Conservation (phyloP, 2,113 vertebrate species). For the human (Homo sapiens) region DNA sequence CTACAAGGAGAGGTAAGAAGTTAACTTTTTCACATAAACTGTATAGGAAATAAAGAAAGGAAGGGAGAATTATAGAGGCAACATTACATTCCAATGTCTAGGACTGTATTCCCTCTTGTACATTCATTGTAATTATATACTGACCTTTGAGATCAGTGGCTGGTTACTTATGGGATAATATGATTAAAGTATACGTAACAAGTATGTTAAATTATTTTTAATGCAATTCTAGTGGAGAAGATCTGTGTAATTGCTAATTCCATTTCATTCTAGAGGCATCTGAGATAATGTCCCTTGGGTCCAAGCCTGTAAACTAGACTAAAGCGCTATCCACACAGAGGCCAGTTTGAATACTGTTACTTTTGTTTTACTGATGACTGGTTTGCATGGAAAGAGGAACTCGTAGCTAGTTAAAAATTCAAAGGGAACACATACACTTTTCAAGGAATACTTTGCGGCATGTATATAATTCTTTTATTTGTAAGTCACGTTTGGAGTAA, state of each 20-base stretch:
- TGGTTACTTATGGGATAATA: constrained; percentile 70
- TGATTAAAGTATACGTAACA: constrained; percentile 81
- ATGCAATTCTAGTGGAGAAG: constrained; percentile 67
- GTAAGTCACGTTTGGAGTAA: neutral
- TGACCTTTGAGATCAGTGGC: constrained; percentile 72
- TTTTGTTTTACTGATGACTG: constrained; percentile 28
- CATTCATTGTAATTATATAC: constrained; percentile 70
- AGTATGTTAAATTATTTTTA: constrained; percentile 78
- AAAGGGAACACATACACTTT: neutral
- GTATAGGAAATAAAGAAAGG: neutral
- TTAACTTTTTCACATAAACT: neutral
- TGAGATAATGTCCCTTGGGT: constrained; percentile 70
- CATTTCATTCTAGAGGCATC: constrained; percentile 68
- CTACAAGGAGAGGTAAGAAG: neutral
- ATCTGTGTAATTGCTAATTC: constrained; percentile 74
- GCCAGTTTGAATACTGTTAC: constrained; percentile 27
- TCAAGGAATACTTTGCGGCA: neutral
- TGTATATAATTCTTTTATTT: neutral
- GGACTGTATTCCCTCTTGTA: constrained; percentile 38
- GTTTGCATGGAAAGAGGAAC: neutral
- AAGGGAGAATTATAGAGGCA: neutral
- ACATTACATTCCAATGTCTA: constrained; percentile 15
- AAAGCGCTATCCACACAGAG: constrained; percentile 29
- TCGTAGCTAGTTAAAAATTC: neutral
- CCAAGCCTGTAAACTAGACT: constrained; percentile 52